phyloP scores from a whole-genome alignment of 2,797 vertebrate species.

The Paratrypauchen microcephalus region DNA sequence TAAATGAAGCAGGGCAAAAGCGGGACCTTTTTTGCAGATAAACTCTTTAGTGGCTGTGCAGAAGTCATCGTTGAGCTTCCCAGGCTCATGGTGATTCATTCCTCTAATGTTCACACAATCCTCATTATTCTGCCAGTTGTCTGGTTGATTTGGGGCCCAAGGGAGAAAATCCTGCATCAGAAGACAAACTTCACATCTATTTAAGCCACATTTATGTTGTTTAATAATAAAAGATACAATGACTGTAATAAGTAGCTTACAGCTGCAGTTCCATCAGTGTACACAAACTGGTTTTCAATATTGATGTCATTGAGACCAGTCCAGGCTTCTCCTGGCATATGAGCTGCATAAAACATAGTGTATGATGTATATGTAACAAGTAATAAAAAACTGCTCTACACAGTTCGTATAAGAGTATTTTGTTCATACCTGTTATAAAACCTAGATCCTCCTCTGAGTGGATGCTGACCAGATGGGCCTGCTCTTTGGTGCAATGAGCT shows the following conservation, averaged over 20 bases:
- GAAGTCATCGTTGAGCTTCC: conserved; percentile 68
- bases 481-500: conserved; percentile 54
- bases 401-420: background rate
- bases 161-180: conserved; percentile 58
- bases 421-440: conserved; percentile 69
- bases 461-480: conserved; percentile 75
- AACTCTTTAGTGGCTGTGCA: conserved; percentile 65
- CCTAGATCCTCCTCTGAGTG: conserved; percentile 65
- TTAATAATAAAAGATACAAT: background rate
- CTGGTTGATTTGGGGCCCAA: conserved; percentile 72
- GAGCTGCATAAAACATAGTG: conserved; percentile 58
- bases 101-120: conserved; percentile 73
- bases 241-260: conserved; percentile 53
- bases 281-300: conserved; percentile 58
- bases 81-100: conserved; percentile 40
- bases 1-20: too few species aligned
- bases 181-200: background rate
- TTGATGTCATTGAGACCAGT: conserved; percentile 75
- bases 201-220: background rate
- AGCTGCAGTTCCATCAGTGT: conserved; percentile 62
- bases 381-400: background rate
- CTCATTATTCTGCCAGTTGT: conserved; percentile 74
- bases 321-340: conserved; percentile 74
- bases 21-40: conserved; percentile 78
- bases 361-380: background rate